Evolutionary conservation across 2,888 invertebrate species (phyloP).

Genomic region (Volucella inanis): DNA sequence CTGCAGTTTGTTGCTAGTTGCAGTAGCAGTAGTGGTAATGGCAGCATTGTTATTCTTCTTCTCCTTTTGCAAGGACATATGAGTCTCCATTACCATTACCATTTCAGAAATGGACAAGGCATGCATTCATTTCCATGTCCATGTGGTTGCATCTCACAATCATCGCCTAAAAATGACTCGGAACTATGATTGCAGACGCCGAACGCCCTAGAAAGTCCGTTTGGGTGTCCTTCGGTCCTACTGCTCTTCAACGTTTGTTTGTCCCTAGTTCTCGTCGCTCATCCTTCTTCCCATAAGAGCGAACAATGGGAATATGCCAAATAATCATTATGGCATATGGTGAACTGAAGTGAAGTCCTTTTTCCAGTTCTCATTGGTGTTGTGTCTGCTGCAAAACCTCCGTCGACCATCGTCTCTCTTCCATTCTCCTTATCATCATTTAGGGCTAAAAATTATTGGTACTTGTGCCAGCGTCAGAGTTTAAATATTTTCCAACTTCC

Average conservation of each 20-base stretch:
- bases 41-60: slow-evolving; percentile 41
- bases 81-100: slow-evolving; percentile 70
- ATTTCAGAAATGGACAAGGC: slow-evolving; percentile 64
- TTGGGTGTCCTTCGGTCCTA: background rate
- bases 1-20: slow-evolving; percentile 6
- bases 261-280: background rate
- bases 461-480: slow-evolving; percentile 61
- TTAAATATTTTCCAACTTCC: slow-evolving; percentile 56
- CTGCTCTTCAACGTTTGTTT: background rate
- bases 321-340: slow-evolving; percentile 72
- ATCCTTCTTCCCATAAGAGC: background rate
- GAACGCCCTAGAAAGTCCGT: background rate
- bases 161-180: slow-evolving; percentile 65
- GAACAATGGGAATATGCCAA: slow-evolving; percentile 60
- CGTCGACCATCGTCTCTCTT: background rate
- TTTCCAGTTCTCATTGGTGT: slow-evolving; percentile 41
- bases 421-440: slow-evolving; percentile 76
- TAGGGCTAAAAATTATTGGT: slow-evolving; percentile 72
- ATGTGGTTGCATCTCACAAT: slow-evolving; percentile 70
- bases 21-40: background rate
- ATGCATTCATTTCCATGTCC: slow-evolving; percentile 71
- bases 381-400: background rate
- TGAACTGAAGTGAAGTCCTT: slow-evolving; percentile 56
- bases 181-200: slow-evolving; percentile 22
- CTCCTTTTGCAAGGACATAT: slow-evolving; percentile 71